A percentile compares a stretch with the other conserved stretches of the same genome.
phyloP scores from a whole-genome alignment of 2,113 vertebrate genomes.

The Hippolais icterina region DNA sequence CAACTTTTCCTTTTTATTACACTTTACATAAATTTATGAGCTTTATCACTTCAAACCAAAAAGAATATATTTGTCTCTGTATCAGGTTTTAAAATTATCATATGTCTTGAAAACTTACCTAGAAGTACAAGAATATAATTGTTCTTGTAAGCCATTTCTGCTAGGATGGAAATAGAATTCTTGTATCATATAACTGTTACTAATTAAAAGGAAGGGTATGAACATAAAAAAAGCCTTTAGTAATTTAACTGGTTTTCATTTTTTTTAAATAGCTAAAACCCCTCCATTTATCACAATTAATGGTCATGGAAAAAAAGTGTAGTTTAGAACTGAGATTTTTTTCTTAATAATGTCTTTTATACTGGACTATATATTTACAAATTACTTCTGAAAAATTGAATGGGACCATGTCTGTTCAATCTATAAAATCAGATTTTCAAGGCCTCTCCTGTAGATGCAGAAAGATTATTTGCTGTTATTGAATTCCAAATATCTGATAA shows the following conservation, averaged over 20 bases:
- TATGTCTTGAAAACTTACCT: neutral
- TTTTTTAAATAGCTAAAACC: neutral
- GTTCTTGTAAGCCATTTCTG: neutral
- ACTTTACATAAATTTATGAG: conserved; percentile 71
- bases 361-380: neutral
- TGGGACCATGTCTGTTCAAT: neutral
- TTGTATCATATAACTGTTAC: neutral
- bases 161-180: neutral
- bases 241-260: neutral
- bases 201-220: neutral
- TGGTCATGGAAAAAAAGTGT: neutral
- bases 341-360: neutral
- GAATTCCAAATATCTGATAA: neutral
- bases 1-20: conserved; percentile 73
- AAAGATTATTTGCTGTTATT: neutral
- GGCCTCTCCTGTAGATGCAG: neutral
- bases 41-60: conserved; percentile 56
- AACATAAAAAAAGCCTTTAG: neutral
- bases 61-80: conserved; percentile 48
- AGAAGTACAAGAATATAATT: neutral
- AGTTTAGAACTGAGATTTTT: neutral
- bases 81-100: conserved; percentile 13
- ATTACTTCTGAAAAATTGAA: neutral
- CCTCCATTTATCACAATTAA: neutral
- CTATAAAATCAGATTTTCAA: neutral